Evolutionary conservation across 1,140 invertebrate species (phyloP), one percentile per base, ranked within the genome.

Genomic region (Drosophila bifasciata): DNA sequence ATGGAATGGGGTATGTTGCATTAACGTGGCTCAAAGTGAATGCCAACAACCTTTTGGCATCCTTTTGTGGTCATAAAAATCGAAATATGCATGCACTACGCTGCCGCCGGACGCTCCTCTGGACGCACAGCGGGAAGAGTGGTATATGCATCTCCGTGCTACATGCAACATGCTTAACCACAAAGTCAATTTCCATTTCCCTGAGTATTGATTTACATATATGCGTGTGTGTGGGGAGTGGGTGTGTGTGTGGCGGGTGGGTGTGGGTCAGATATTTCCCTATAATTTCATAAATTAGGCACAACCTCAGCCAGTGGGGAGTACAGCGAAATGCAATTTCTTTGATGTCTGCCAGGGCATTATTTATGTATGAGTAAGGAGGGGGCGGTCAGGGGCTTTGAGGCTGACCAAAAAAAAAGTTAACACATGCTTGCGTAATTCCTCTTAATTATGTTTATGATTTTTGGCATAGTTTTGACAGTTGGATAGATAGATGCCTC

Each of bases 41-140:
- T 70, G 57, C 64, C 73, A 46, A 64, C 60, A 74, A 51, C 72
- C 72, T 64, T 60, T 68, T 72, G 59, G 61, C 58, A 67, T 67
- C 46, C 61, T 67, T 67, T 72, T 64, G 58, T 66, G 62, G 43
- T 52, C 71, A 79, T 73, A 81, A 70, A 70, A 68, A 72, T 56
- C 66, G 45, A 68, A 83, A 84, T 75, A 70, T 70, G 63, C 64
- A 70, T 70, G 63, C 64, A 74, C 74, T 64, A 71, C 63, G 46
- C 40, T 16, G 16, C 40, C 21, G 16, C 32, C 46, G 45, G 32
- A 40, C 28, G n/a, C 28, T 15, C 21, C 28, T 15, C 21, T 43
- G 23, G n/a, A n/a, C n/a, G 39, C 69, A 21, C 70, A 74, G 70
- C 70, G 70, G 59, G 70, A 74, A 57, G 32, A 23, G 40, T 25